phyloP scores from a whole-genome alignment of 2,888 invertebrate genomes.

The Imbricaverruca yamaguchii region DNA sequence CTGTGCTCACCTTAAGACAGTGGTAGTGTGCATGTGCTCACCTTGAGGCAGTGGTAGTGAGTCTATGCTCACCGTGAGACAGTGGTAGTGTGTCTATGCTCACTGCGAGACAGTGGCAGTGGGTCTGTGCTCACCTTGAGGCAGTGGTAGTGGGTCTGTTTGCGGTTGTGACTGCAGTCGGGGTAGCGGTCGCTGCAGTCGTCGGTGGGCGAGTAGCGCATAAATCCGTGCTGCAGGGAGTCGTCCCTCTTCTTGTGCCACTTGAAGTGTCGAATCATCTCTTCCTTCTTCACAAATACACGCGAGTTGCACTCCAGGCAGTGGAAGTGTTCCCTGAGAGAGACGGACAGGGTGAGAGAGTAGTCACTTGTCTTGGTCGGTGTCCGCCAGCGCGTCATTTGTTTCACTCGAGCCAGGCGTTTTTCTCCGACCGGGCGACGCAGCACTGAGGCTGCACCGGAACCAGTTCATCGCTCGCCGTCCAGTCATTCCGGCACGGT shows the following conservation, averaged over 20 bases:
- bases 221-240: slow-evolving; percentile 88
- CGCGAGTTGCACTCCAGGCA: slow-evolving; percentile 69
- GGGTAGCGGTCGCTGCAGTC: slow-evolving; percentile 69
- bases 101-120: slow-evolving; percentile 93
- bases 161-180: slow-evolving; percentile 78
- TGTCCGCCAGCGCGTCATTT: too few species aligned
- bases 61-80: slow-evolving; percentile 51
- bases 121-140: slow-evolving; percentile 78
- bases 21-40: too few species aligned
- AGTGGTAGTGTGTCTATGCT: slow-evolving; percentile 86
- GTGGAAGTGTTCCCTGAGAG: slow-evolving; percentile 81
- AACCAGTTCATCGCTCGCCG: too few species aligned
- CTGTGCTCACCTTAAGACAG: too few species aligned
- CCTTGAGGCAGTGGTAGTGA: too few species aligned
- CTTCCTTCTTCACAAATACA: slow-evolving; percentile 96
- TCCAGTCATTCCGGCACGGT: too few species aligned
- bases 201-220: slow-evolving; percentile 88
- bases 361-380: too few species aligned
- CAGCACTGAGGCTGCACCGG: too few species aligned
- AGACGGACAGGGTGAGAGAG: not conserved
- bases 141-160: slow-evolving; percentile 96
- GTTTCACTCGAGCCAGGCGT: too few species aligned
- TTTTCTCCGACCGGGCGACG: too few species aligned
- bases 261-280: slow-evolving; percentile 97
- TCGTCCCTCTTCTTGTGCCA: slow-evolving; percentile 99